These are phyloP conservation scores for Limosa lapponica DNA, from an alignment of 2,797 vertebrate genomes.

Conservation along the genomic window DNA sequence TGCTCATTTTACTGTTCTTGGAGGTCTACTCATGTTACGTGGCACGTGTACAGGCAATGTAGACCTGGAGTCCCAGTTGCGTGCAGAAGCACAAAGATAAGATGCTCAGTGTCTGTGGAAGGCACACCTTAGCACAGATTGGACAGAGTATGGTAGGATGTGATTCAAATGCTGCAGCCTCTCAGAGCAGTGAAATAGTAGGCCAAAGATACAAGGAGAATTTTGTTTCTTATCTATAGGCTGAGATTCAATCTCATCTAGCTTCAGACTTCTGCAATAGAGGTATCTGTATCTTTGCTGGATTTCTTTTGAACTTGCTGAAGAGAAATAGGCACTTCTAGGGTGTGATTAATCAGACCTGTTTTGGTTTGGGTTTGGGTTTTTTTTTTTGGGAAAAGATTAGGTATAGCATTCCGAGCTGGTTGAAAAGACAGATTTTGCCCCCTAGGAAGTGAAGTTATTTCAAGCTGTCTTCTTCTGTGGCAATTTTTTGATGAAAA, in stretches of 20 bases:
- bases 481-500: background rate
- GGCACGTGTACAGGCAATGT: rapidly evolving
- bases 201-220: background rate
- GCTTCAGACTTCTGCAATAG: background rate
- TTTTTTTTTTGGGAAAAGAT: background rate
- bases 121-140: background rate
- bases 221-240: background rate
- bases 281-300: background rate
- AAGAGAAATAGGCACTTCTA: background rate
- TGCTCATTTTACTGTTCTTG: background rate
- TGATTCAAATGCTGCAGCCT: background rate
- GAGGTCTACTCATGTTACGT: rapidly evolving
- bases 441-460: background rate
- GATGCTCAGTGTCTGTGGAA: background rate
- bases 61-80: background rate
- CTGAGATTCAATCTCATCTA: background rate
- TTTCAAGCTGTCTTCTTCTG: background rate
- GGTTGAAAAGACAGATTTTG: background rate
- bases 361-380: background rate
- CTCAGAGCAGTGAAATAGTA: background rate
- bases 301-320: background rate
- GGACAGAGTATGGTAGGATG: background rate
- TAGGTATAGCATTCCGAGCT: background rate
- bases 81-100: background rate
- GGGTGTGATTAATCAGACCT: background rate